Evolutionary conservation across 2,888 invertebrate species (phyloP).

Genomic region (Osmoderma eremita): DNA sequence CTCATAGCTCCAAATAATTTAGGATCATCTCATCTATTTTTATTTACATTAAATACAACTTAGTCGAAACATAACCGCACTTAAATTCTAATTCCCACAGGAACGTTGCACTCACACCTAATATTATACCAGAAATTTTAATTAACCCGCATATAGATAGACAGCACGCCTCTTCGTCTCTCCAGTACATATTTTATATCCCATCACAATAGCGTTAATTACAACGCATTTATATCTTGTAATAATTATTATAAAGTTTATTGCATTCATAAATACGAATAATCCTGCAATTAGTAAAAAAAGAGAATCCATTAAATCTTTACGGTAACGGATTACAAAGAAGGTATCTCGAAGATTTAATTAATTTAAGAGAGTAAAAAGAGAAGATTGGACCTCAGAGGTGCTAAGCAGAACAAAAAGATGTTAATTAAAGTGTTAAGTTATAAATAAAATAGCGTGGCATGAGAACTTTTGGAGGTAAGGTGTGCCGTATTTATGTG

Average conservation of each 20-base stretch:
- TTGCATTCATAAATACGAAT: conserved; percentile 17
- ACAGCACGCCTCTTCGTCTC: not conserved
- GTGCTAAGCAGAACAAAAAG: conserved; percentile 32
- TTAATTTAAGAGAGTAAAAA: conserved; percentile 2
- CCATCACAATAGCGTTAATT: conserved; percentile 16
- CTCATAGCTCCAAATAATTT: too few relatives aligned
- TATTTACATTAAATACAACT: too few relatives aligned
- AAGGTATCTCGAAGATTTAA: conserved; percentile 9
- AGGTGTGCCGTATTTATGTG: not conserved
- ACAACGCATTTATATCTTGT: not conserved
- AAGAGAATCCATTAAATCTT: conserved; percentile 4
- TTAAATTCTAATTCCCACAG: too few relatives aligned
- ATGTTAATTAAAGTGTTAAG: conserved; percentile 28
- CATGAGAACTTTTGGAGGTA: conserved; percentile 10
- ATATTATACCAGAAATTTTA: not conserved
- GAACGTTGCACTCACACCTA: not conserved
- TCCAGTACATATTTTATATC: not conserved
- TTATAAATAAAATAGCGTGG: conserved; percentile 17
- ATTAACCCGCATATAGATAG: not conserved
- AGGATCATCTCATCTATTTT: too few relatives aligned
- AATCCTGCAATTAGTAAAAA: conserved; percentile 18
- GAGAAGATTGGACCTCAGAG: conserved; percentile 2
- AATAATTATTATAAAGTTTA: conserved; percentile 21
- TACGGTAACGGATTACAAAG: too few relatives aligned
- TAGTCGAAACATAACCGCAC: too few relatives aligned